Base-by-base conservation (phyloP, 2,888 invertebrate genomes). In the Rotaria sp. region DNA sequence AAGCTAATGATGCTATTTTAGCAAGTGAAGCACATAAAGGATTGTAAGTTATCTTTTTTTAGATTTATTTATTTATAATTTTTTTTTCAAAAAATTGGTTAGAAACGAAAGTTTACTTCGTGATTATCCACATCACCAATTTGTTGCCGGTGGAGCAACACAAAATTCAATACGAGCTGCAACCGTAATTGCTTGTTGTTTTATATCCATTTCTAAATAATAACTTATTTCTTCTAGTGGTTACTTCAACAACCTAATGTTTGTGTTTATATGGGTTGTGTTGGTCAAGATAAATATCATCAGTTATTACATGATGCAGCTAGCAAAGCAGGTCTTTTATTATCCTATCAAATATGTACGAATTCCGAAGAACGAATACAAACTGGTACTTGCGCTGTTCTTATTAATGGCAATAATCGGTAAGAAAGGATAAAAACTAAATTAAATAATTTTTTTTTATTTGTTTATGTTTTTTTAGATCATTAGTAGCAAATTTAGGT, bases 321-420 rank as follows among this genome's bases (percentile, higher is more conserved):
- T 0, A 93, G 80, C 45, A 90, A 89, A 26, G 95, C 95, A 88
- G 97, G 98, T 48, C 95, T 99, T 21, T 94, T 94, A 89, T 95
- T 95, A 1, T 93, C 93, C 84, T 99, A 97, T 92, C 97, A 97
- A 90, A 94, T 94, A 89, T 35, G 38, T 38, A 21, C 35, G 0
- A 45, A 80, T 80, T 15, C 26, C 1, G 80, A 84, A 57, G 91
- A 93, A 2, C 93, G 93, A 26, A 93, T 94, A 87, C 94, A 95
- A 2, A 99, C 99, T 21, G 98, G 98, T 86, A 97, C 96, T 0
- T 99, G 99, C 92, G 99, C 95, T 2, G 98, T 97, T 75, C 93
- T 98, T 24, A 94, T 98, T 85, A 97, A 96, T 0, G 92, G 92
- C 85, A 91, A 92, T 86, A 95, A 95, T 87, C 94, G 80, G 80